These are phyloP conservation scores for Leptopterna dolabrata DNA, from an alignment of 2,888 invertebrate species.

Conservation along the genomic window DNA sequence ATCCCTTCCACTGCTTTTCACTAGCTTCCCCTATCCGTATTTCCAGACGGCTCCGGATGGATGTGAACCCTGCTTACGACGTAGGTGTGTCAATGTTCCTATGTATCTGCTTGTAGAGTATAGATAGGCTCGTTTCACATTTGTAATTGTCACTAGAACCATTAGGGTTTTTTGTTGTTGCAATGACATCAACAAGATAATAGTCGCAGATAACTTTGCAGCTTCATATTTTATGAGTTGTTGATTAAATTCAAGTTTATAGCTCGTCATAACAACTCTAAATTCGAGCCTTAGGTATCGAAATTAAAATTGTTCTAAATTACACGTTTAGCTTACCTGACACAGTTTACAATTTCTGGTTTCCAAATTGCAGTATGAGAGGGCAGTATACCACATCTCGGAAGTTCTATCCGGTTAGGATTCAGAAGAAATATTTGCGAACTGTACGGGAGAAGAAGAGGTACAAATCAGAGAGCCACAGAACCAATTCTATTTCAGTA, in stretches of 20 bases:
- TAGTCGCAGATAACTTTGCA: too few relatives aligned
- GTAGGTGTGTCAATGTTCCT: too few relatives aligned
- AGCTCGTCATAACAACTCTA: background rate
- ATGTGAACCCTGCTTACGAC: too few relatives aligned
- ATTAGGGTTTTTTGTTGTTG: too few relatives aligned
- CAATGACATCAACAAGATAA: too few relatives aligned
- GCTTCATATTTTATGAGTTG: too few relatives aligned
- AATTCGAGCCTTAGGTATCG: background rate
- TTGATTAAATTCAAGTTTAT: background rate
- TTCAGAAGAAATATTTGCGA: background rate
- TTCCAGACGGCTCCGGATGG: too few relatives aligned
- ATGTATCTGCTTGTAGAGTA: too few relatives aligned
- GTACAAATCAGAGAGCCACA: background rate
- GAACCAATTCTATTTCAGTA: background rate
- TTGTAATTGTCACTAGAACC: too few relatives aligned
- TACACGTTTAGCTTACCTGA: background rate
- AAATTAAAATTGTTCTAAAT: background rate
- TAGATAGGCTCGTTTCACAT: too few relatives aligned
- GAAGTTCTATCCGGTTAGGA: background rate
- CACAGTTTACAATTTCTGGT: background rate
- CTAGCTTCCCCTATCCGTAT: too few relatives aligned
- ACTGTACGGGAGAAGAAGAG: background rate
- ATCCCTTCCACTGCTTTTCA: too few relatives aligned
- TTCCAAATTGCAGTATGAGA: conserved; percentile 3
- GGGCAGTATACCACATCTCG: background rate